Evolutionary conservation across 2,888 invertebrate species (phyloP), one percentile per base, ranked within the genome.

Genomic region (Volucella inflata): DNA sequence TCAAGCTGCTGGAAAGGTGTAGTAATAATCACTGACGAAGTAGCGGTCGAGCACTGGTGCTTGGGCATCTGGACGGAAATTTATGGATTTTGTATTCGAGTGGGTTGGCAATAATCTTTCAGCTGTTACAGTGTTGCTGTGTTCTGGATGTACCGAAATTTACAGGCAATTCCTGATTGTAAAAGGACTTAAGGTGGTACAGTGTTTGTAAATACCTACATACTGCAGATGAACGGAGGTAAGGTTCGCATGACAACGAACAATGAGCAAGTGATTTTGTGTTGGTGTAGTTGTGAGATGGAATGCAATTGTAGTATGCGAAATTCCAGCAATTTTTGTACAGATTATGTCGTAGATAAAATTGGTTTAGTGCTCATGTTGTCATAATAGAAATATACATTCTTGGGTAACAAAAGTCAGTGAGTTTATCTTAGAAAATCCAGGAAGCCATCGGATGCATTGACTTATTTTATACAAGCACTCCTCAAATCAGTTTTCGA

Each of bases 161-260:
- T 68, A 62, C 62, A 46, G 50, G 70, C 70, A 62, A 62, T 77
- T 60, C 55, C 42, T 8, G 50, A 38, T 14, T 9, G 40, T 87
- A 87, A 30, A 30, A 30, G 30, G 6, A 70, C 84, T 83, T 87
- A 72, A 81, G 87, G 87, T 77, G 87, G 87, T 89, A 87, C 88
- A 1, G 11, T 40, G 8, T 30, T 6, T 44, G 14, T 14, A n/a
- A 55, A n/a, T 8, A 36, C 12, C 44, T 36, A 53, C 30, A 30
- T 30, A 30, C 6, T 53, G 21, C 14, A 12, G 12, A 11, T 17
- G 40, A 2, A 55, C 67, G 21, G 30, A 30, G 57, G 36, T 6
- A 9, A 14, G 42, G 36, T 64, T 75, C 42, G 50, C 10, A 11
- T 14, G 42, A 65, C 14, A 14, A 36, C 42, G 42, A 42, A 65